Percentiles rank a stretch among this genome's conserved stretches.
Evolutionary conservation across 2,113 vertebrate species (phyloP).

Genomic region (Chinchilla lanigera): DNA sequence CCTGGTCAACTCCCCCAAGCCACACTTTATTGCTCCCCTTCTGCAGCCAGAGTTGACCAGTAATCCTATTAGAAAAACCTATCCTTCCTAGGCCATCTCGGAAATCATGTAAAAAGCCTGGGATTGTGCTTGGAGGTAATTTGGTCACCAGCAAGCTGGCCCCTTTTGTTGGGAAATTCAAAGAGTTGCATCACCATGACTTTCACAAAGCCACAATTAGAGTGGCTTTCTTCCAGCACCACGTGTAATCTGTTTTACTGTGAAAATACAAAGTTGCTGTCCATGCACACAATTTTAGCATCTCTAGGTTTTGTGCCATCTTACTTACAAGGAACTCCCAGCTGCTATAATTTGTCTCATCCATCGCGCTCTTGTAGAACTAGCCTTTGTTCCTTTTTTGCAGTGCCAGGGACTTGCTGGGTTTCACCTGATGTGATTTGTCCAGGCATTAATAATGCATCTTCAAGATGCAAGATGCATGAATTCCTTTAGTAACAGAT

Average conservation of each 20-base stretch:
- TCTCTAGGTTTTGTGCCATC: conserved; percentile 86
- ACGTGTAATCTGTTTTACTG: conserved; percentile 79
- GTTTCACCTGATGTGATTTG: conserved; percentile 91
- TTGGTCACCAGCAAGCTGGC: conserved; percentile 82
- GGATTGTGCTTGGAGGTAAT: conserved; percentile 77
- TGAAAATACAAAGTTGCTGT: conserved; percentile 79
- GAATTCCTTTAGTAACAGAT: conserved; percentile 88
- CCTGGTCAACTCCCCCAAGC: conserved; percentile 22
- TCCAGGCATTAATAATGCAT: conserved; percentile 92
- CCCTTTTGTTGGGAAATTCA: conserved; percentile 82
- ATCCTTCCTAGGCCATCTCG: conserved; percentile 77
- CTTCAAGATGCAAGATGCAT: conserved; percentile 91
- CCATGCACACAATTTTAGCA: conserved; percentile 86
- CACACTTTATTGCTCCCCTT: conserved; percentile 29
- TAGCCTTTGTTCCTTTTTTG: conserved; percentile 89
- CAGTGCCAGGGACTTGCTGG: conserved; percentile 90
- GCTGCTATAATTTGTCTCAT: conserved; percentile 91
- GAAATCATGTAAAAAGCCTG: conserved; percentile 76
- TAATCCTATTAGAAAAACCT: conserved; percentile 72
- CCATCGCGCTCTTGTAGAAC: conserved; percentile 87
- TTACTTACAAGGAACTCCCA: conserved; percentile 89
- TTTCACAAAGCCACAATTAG: conserved; percentile 83
- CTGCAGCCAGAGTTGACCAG: conserved; percentile 68
- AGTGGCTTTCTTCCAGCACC: conserved; percentile 78
- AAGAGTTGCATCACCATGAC: conserved; percentile 76